Evolutionary conservation across 2,888 invertebrate species (phyloP), one percentile per base, ranked within the genome.

Genomic region (Andrena minutula): DNA sequence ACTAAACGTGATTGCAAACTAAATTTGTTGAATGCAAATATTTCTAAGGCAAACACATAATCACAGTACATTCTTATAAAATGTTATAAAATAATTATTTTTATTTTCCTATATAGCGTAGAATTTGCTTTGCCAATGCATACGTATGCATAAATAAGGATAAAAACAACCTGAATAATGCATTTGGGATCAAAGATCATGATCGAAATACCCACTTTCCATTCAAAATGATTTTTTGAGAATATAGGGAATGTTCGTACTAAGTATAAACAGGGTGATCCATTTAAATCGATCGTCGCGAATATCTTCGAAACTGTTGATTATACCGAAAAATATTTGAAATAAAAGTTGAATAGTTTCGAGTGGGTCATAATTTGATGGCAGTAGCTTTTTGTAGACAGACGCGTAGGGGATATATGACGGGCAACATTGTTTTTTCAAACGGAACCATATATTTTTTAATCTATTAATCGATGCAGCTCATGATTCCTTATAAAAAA

Each of bases 151-250:
- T 41, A 41, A 71, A 32, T 64, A 65, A 41, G 53, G 26, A 26
- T 30, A 69, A 70, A 47, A 71, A 10, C 63, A 35, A 35, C 8
- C 26, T 90, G 87, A 87, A 90, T 90, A 87, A 90, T 88, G 77
- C 75, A 89, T 79, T 32, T 64, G n/a, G 76, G 86, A 82, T 86
- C 88, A 88, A 88, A 88, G 89, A 85, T 88, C 88, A 88, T 70
- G 82, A 76, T 41, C 58, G 58, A 78, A 79, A 75, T 47, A 64
- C 56, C 49, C 63, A 63, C 56, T 68, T 66, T 56, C 66, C n/a
- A 41, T 49, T 61, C 10, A 66, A 58, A 32, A 66, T 23, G 30
- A 49, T 20, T 23, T 23, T 4, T 56, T 23, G 20, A 10, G 23
- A 56, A 10, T 23, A 12, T 56, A 56, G 23, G 10, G 56, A 56